Percentiles rank a stretch among this genome's conserved stretches.
Evolutionary conservation across 2,888 invertebrate genomes (phyloP).

Genomic region (Pachymerium ferrugineum): DNA sequence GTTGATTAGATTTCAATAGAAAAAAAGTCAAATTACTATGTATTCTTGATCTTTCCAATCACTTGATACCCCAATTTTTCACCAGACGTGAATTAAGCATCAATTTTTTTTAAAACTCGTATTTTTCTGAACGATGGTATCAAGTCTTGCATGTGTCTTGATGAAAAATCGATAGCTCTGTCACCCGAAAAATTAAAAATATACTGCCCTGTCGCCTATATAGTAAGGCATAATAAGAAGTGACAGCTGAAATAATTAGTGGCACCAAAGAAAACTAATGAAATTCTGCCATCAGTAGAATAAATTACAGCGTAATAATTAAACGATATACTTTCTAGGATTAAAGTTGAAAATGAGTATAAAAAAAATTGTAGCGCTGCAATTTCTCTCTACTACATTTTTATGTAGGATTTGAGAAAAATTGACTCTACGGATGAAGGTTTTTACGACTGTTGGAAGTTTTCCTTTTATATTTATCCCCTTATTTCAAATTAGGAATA

Average conservation of each 20-base stretch:
- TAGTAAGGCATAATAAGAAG: background rate
- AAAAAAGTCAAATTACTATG: background rate
- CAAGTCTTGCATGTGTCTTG: background rate
- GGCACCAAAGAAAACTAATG: background rate
- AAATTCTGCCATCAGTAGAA: background rate
- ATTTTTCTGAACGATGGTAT: background rate
- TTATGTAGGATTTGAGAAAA: too few relatives aligned
- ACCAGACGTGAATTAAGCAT: background rate
- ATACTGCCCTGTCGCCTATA: background rate
- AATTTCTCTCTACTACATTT: too few relatives aligned
- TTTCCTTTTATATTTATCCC: too few relatives aligned
- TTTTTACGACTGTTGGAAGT: too few relatives aligned
- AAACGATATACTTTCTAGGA: too few relatives aligned
- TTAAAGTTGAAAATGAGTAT: too few relatives aligned
- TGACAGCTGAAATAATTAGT: slow-evolving; percentile 8
- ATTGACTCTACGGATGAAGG: too few relatives aligned
- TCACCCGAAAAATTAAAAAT: slow-evolving; percentile 12
- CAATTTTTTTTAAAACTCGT: background rate
- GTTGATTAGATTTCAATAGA: too few relatives aligned
- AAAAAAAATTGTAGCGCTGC: too few relatives aligned
- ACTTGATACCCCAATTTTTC: background rate
- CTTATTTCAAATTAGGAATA: too few relatives aligned
- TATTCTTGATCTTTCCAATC: background rate
- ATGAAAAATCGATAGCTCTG: background rate
- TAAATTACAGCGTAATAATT: background rate